Conservation (phyloP, 2,888 invertebrate species). For the Thymelicus lineola region DNA sequence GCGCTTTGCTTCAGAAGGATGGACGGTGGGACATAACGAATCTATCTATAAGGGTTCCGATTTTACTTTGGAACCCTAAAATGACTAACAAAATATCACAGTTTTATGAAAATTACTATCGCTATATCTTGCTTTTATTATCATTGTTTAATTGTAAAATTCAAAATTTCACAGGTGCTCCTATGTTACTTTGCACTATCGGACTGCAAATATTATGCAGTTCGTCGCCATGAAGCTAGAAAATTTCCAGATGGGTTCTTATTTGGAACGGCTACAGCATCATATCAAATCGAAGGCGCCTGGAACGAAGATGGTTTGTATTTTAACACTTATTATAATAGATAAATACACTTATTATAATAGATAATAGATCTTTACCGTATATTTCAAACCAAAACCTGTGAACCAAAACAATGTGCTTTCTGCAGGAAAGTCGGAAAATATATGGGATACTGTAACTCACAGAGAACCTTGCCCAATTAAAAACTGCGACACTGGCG, state of each 20-base stretch:
- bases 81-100: too few species aligned
- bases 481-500: constrained; percentile 78
- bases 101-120: too few species aligned
- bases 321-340: too few species aligned
- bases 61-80: too few species aligned
- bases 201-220: constrained; percentile 40
- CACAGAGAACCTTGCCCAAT: constrained; percentile 72
- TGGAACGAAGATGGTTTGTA: constrained; percentile 76
- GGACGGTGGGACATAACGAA: too few species aligned
- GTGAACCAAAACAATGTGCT: not conserved
- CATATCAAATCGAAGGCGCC: constrained; percentile 81
- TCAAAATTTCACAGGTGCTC: not conserved
- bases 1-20: too few species aligned
- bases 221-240: constrained; percentile 45
- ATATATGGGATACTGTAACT: constrained; percentile 85
- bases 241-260: constrained; percentile 58
- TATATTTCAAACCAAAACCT: not conserved
- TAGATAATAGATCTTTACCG: too few species aligned
- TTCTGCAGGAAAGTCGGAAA: constrained; percentile 73
- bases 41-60: too few species aligned
- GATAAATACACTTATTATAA: too few species aligned
- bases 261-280: constrained; percentile 68
- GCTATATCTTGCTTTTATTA: too few species aligned
- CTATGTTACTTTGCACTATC: constrained; percentile 7
- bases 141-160: not conserved